phyloP scores from a whole-genome alignment of 2,888 invertebrate genomes.

The Philopedon plagiatum region DNA sequence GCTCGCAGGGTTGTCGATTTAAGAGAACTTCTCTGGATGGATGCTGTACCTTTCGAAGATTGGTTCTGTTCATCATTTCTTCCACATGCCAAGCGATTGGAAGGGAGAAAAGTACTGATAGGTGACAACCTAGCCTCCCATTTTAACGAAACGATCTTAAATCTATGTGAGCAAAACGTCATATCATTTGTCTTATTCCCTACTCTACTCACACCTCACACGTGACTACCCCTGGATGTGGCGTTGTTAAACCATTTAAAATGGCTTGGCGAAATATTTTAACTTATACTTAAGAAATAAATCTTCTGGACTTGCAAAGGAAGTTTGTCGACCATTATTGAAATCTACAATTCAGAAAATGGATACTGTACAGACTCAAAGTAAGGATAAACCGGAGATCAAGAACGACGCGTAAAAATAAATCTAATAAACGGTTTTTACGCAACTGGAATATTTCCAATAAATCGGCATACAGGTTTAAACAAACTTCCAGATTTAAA shows the following conservation, averaged over 20 bases:
- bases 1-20: conserved; percentile 55
- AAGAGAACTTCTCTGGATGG: conserved; percentile 62
- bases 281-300: conserved; percentile 1
- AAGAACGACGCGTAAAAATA: neutral
- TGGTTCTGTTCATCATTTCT: conserved; percentile 45
- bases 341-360: conserved; percentile 8
- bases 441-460: conserved; percentile 11
- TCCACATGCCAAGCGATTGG: conserved; percentile 23
- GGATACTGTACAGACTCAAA: conserved; percentile 18
- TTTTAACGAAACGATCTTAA: neutral
- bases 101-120: conserved; percentile 26
- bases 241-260: conserved; percentile 26
- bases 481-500: conserved; percentile 14
- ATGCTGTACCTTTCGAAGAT: conserved; percentile 52
- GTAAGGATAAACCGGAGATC: conserved; percentile 12
- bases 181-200: conserved; percentile 22
- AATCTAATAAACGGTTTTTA: conserved; percentile 25
- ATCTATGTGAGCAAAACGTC: conserved; percentile 14
- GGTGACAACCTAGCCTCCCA: conserved; percentile 36
- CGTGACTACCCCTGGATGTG: conserved; percentile 52
- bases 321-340: neutral
- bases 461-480: conserved; percentile 1
- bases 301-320: conserved; percentile 6
- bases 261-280: conserved; percentile 49
- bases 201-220: conserved; percentile 2